phyloP scores from a whole-genome alignment of 64 coral and sea anemone genomes.

The Pocillopora damicornis region DNA sequence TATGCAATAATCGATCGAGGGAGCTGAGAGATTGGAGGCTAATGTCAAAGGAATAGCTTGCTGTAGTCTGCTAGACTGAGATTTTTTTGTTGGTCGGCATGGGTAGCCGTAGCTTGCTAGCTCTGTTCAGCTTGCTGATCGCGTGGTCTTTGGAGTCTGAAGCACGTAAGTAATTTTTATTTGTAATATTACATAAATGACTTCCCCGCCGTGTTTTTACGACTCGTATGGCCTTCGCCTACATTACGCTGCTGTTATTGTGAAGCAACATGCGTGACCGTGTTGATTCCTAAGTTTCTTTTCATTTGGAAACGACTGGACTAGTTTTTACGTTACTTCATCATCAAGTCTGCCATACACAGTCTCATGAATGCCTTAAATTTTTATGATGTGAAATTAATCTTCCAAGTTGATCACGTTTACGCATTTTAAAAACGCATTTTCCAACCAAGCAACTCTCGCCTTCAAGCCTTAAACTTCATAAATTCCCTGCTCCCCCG shows the following conservation, averaged over 20 bases:
- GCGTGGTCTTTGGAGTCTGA: not conserved
- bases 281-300: not conserved
- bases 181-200: not conserved
- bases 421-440: too few relatives aligned
- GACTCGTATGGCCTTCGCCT: too few relatives aligned
- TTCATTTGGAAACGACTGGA: not conserved
- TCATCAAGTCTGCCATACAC: not conserved
- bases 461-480: too few relatives aligned
- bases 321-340: not conserved
- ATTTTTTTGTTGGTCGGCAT: not conserved
- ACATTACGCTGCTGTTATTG: not conserved
- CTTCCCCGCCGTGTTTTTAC: not conserved
- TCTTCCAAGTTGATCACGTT: too few relatives aligned
- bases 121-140: not conserved
- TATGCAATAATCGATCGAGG: not conserved
- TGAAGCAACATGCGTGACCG: not conserved
- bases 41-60: not conserved
- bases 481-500: not conserved
- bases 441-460: too few relatives aligned
- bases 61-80: not conserved
- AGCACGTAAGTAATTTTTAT: conserved; percentile 7
- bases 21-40: not conserved
- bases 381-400: too few relatives aligned
- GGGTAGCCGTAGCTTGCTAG: not conserved
- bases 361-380: too few relatives aligned